Evolutionary conservation across 1,140 invertebrate genomes (phyloP), one percentile per base, ranked within the genome.

Genomic region (Monomorium pharaonis): DNA sequence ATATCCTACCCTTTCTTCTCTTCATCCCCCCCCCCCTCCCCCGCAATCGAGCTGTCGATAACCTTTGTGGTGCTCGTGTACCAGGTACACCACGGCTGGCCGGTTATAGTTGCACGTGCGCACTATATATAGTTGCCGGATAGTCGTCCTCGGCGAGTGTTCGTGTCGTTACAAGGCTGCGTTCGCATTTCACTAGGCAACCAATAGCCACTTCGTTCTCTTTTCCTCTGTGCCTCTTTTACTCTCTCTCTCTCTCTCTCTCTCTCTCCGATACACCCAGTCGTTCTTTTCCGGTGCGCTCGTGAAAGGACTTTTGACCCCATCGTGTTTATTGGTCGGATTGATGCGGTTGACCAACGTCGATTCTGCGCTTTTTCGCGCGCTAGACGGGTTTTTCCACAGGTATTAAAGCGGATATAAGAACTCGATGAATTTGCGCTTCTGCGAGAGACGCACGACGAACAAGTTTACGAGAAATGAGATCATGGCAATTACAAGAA

Each of bases 311-410:
- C 67, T 74, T 83, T 74, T 58, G 51, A 54, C 70, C 42, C 42
- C 27, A 58, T 74, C 33, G 78, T 58, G 67, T 72, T 83, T 83
- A 83, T 83, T 83, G 78, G 67, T 72, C 51, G 67, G 67, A 83
- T 74, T 74, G 78, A 83, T 83, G 78, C 67, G 78, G 67, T 72
- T 74, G 67, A 83, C 78, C 78, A 51, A 86, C 78, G 67, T 63
- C 58, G 65, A 86, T 33, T 72, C 44, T 44, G 67, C 14, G 42
- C 60, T 51, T 76, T 75, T 63, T 85, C 58, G 70, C 69, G 27
- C 69, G 47, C 67, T 75, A 42, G 33, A 84, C 58, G 56, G n/a
- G 30, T 37, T 51, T 67, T 51, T 54, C 12, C 21, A 51, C 5
- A 12, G n/a, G 2, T 14, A 37, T 80, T 80, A 69, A 42, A 80